These are phyloP conservation scores for Poecilia picta DNA, from an alignment of 2,797 vertebrate genomes.

Conservation along the genomic window DNA sequence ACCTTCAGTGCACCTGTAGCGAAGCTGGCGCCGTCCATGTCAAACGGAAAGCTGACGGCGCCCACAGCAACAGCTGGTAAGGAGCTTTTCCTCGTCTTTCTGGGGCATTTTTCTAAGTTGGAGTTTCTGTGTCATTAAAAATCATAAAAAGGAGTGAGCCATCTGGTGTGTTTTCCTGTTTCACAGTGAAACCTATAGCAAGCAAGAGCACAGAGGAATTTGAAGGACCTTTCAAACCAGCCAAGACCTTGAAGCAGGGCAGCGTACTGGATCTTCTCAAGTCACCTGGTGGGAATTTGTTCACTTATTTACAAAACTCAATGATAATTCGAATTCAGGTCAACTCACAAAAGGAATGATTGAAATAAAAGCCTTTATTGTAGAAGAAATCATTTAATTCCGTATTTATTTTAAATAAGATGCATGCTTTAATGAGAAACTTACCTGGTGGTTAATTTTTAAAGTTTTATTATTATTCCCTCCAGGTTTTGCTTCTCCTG, in stretches of 20 bases:
- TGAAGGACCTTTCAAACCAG: slow-evolving; percentile 87
- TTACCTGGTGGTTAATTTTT: background rate
- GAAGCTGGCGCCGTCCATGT: slow-evolving; percentile 84
- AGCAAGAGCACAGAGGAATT: slow-evolving; percentile 84
- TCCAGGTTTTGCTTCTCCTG: slow-evolving; percentile 75
- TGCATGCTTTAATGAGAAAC: background rate
- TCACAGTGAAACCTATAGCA: slow-evolving; percentile 70
- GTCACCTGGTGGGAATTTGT: slow-evolving; percentile 85
- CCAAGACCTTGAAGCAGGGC: slow-evolving; percentile 90
- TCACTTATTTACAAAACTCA: background rate
- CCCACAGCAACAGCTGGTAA: slow-evolving; percentile 78
- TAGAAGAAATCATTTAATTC: background rate
- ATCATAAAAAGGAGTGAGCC: background rate
- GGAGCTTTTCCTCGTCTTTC: background rate
- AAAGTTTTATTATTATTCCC: background rate
- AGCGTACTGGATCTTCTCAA: slow-evolving; percentile 95
- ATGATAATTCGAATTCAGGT: no score
- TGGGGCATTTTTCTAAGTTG: background rate
- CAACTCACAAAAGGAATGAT: no score
- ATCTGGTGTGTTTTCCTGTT: slow-evolving; percentile 3
- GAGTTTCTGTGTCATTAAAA: background rate
- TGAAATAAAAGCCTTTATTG: no score
- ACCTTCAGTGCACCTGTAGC: slow-evolving; percentile 94
- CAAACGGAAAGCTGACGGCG: slow-evolving; percentile 76
- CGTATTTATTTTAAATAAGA: slow-evolving; percentile 5